Base-by-base conservation (phyloP, 2,888 invertebrate species). In the Caenorhabditis virilis region DNA sequence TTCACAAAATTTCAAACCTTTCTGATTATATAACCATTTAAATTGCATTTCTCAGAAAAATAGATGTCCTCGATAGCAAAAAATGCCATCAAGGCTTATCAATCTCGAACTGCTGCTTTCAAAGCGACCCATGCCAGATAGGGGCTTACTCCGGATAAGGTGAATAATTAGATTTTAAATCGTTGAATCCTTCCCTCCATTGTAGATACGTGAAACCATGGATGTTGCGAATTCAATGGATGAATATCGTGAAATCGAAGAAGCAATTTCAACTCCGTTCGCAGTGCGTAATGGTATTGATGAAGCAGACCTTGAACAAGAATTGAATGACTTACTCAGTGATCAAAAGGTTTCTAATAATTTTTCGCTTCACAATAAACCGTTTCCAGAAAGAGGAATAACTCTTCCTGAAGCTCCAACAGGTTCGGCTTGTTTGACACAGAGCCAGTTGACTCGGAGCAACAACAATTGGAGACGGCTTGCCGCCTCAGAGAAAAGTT, bases 161-260 rank as follows among this genome's bases (percentile, higher is more conserved):
- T n/a, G n/a, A n/a, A n/a, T n/a, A n/a, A n/a, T n/a, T n/a, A n/a
- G n/a, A n/a, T n/a, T n/a, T n/a, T n/a, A n/a, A n/a, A n/a, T n/a
- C n/a, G n/a, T n/a, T n/a, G n/a, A n/a, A n/a, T n/a, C n/a, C n/a
- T n/a, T n/a, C n/a, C n/a, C n/a, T n/a, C n/a, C n/a, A n/a, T n/a
- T n/a, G n/a, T n/a, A 78, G 49, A 78, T 81, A 22, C 79, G 81
- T 49, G 73, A 67, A 23, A 80, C 81, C 7, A 78, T 81, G 76
- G 81, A 81, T 58, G 71, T 81, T 35, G 67, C 64, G 7, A 73
- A 72, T 33, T 72, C 78, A 7, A 71, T 78, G 42, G 73, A 77
- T 30, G 81, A 82, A 33, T 76, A 69, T 53, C 55, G 54, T 6
- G 81, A 81, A 39, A 69, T 81, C 27, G 77, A 80, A 38, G 78